Evolutionary conservation across 1,140 invertebrate species (phyloP).

Genomic region (Mactra quadrangularis): DNA sequence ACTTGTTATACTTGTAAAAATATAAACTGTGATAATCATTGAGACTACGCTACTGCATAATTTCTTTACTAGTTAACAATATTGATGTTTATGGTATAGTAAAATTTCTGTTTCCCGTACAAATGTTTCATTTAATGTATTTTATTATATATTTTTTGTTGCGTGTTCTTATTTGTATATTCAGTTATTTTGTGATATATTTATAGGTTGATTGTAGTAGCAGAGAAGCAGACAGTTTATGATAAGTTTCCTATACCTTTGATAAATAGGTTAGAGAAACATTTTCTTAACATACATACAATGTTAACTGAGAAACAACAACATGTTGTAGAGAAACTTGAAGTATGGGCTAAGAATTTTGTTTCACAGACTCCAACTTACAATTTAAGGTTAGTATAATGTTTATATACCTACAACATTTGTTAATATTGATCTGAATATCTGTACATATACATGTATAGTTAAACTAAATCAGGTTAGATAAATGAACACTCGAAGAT

Average conservation of each 20-base stretch:
- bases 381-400: not conserved
- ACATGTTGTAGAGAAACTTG: constrained; percentile 62
- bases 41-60: no score
- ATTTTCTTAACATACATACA: constrained; percentile 74
- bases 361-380: not conserved
- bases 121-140: no score
- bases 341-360: constrained; percentile 71
- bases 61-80: no score
- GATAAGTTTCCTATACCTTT: constrained; percentile 78
- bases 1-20: no score
- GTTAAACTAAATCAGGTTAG: no score
- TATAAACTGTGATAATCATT: no score
- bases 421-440: not conserved
- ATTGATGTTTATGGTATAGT: no score
- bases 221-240: constrained; percentile 75
- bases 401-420: not conserved
- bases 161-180: no score
- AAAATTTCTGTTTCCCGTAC: no score
- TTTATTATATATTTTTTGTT: no score
- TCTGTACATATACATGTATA: not conserved
- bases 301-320: constrained; percentile 70
- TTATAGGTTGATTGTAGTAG: constrained; percentile 76
- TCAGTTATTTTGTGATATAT: no score
- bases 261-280: constrained; percentile 80
- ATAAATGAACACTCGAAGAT: not conserved